Conservation (phyloP, 2,113 vertebrate species). For the Haplochromis burtoni region DNA sequence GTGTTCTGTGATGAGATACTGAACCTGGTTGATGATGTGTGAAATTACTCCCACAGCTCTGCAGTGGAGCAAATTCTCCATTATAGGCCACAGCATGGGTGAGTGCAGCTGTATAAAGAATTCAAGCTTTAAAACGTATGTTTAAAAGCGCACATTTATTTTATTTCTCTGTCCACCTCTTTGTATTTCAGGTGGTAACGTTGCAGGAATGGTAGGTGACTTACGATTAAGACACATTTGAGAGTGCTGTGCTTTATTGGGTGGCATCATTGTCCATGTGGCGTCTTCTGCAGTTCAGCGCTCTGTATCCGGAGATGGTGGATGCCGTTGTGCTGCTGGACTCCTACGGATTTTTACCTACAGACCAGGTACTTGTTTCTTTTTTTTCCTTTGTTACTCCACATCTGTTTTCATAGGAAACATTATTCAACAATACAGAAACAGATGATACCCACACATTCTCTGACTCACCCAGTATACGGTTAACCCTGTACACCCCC, state of each 20-base stretch:
- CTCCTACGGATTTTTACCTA: slow-evolving; percentile 68
- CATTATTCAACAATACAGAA: not conserved
- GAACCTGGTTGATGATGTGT: slow-evolving; percentile 48
- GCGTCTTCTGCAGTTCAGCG: slow-evolving; percentile 72
- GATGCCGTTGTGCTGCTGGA: slow-evolving; percentile 83
- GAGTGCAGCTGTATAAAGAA: slow-evolving; percentile 51
- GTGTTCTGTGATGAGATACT: slow-evolving; percentile 18
- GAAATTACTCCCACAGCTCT: slow-evolving; percentile 77
- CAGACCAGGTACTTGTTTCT: slow-evolving; percentile 43
- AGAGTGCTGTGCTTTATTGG: not conserved
- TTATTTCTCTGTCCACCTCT: not conserved
- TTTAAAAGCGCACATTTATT: not conserved
- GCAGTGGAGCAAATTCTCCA: slow-evolving; percentile 80
- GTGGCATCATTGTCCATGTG: not conserved
- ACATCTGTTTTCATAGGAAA: not conserved
- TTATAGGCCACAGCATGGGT: slow-evolving; percentile 93
- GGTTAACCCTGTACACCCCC: not conserved
- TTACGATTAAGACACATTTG: not conserved
- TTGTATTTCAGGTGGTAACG: slow-evolving; percentile 71
- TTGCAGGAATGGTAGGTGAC: slow-evolving; percentile 74
- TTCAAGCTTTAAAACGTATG: not conserved
- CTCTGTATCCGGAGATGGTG: slow-evolving; percentile 86
- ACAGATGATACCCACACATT: not conserved
- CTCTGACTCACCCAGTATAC: not conserved
- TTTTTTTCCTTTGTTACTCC: not conserved